A percentile compares a stretch with the other conserved stretches of the same genome.
phyloP scores from a whole-genome alignment of 1,140 invertebrate species.

The Ylistrum balloti region DNA sequence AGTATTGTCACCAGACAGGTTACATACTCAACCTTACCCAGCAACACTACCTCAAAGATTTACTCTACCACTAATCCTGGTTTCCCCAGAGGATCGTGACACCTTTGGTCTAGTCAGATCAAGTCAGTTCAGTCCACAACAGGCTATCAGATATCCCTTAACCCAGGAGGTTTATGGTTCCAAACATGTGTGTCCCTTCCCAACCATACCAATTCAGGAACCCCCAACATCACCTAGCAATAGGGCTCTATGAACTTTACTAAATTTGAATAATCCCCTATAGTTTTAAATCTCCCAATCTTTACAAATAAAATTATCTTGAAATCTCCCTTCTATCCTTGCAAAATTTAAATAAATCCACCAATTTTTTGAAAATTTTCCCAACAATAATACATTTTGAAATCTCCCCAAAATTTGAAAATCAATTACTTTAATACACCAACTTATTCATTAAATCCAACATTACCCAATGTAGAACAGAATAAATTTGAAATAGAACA shows the following conservation, averaged over 20 bases:
- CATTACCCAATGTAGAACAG: too few relatives aligned
- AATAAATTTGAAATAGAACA: too few relatives aligned
- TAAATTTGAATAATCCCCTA: too few relatives aligned
- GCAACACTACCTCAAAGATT: constrained; percentile 9
- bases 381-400: too few relatives aligned
- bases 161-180: neutral
- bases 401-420: too few relatives aligned
- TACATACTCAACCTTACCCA: neutral
- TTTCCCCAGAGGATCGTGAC: neutral
- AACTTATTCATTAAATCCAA: too few relatives aligned
- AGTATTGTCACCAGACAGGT: constrained; percentile 7
- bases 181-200: constrained; percentile 25
- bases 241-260: neutral
- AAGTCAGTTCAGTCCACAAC: neutral
- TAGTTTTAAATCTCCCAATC: too few relatives aligned
- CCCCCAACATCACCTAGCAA: neutral
- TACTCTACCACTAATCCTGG: neutral
- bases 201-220: neutral
- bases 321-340: too few relatives aligned
- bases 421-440: too few relatives aligned
- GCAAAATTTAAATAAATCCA: too few relatives aligned
- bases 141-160: neutral
- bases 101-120: neutral
- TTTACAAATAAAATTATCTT: too few relatives aligned
- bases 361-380: too few relatives aligned